Evolutionary conservation across 1,140 invertebrate genomes (phyloP), one percentile per base, ranked within the genome.

Genomic region (Aleiodes sp.): DNA sequence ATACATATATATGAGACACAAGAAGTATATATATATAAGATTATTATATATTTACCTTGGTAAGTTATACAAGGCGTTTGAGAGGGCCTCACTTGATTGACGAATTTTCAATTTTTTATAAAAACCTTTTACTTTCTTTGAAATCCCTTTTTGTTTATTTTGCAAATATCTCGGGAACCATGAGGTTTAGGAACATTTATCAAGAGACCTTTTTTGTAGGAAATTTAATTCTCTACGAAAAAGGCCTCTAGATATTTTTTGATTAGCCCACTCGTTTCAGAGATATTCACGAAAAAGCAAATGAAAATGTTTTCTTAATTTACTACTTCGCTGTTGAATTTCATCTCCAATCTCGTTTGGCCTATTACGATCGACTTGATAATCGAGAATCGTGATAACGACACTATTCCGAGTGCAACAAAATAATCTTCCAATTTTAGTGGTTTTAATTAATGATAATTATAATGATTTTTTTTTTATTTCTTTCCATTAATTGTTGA

Each of bases 41-140:
- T 74, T 70, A 76, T 74, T 76, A 80, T 80, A 76, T 84, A 81
- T 84, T 83, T 84, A 84, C 79, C 80, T 78, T 83, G 81, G 72
- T 85, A 85, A 86, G 82, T 82, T 78, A 84, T 84, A 82, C 72
- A 79, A 78, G 71, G 73, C 75, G 78, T 75, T 74, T 75, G 76
- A 74, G 69, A 75, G 78, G 46, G 77, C 71, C 75, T 81, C 75
- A 76, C 73, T 75, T 70, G 71, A 78, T 73, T 76, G 10, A 61
- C 67, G 57, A 69, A 69, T 26, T 46, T 16, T 43, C 39, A 43
- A 43, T 43, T 16, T 43, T 43, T n/a, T n/a, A n/a, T n/a, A n/a
- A n/a, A n/a, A n/a, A n/a, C n/a, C n/a, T n/a, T n/a, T n/a, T n/a
- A n/a, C n/a, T n/a, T n/a, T n/a, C n/a, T n/a, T n/a, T n/a, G n/a